These are phyloP conservation scores for Yasuhikotakia modesta DNA, from an alignment of 2,797 vertebrate genomes.

Conservation along the genomic window DNA sequence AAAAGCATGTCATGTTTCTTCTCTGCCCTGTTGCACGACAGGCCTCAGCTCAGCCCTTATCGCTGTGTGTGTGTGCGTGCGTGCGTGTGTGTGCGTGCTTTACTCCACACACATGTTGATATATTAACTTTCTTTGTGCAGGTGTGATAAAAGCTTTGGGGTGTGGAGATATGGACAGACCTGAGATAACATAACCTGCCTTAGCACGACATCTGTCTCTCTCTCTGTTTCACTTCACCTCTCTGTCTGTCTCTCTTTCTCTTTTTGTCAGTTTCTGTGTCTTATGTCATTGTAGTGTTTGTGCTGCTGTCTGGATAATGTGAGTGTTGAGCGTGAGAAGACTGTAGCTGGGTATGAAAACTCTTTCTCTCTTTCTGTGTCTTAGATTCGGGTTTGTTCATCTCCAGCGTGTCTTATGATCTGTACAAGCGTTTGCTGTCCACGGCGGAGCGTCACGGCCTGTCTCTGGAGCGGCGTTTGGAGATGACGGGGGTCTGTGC, in stretches of 20 bases:
- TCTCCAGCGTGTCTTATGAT: conserved; percentile 89
- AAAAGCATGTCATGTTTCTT: not conserved
- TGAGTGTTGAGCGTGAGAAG: not conserved
- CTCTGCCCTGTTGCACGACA: not conserved
- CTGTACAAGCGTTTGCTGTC: conserved; percentile 90
- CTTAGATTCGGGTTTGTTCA: conserved; percentile 85
- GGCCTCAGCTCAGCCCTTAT: not conserved
- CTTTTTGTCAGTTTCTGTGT: conserved; percentile 10
- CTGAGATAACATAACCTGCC: conserved; percentile 66
- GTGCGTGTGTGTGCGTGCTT: not conserved
- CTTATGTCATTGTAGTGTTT: not conserved
- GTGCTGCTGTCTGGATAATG: not conserved
- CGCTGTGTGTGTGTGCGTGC: not conserved
- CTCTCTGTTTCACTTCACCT: conserved; percentile 15
- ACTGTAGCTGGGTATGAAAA: not conserved
- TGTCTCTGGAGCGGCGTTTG: conserved; percentile 89
- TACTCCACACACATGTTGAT: conserved; percentile 55
- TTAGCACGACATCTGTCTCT: conserved; percentile 58
- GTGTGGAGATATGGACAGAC: conserved; percentile 60
- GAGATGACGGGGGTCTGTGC: conserved; percentile 96
- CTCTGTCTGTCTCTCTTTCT: conserved; percentile 8
- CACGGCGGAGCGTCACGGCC: conserved; percentile 87
- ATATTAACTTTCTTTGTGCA: conserved; percentile 62
- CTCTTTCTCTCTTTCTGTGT: not conserved
- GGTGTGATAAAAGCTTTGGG: conserved; percentile 65